Evolutionary conservation across 2,888 invertebrate species (phyloP).

Genomic region (Lottia gigantea): DNA sequence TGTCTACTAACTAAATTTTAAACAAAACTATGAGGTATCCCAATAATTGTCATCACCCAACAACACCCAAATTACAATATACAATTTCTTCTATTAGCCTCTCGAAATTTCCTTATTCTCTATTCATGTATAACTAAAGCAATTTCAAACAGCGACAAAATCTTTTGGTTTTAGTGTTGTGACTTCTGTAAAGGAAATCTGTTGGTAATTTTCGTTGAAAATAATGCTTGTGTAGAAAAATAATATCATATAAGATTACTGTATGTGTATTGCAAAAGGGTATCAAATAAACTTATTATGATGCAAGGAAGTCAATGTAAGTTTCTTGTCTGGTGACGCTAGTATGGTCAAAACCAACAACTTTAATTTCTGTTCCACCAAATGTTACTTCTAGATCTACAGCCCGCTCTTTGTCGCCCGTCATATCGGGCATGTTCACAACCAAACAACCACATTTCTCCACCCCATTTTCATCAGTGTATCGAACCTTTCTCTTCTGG

Average conservation of each 20-base stretch:
- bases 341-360: slow-evolving; percentile 59
- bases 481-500: slow-evolving; percentile 45
- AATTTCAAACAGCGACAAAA: too few species aligned
- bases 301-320: slow-evolving; percentile 56
- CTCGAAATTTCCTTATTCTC: too few species aligned
- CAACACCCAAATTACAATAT: neutral
- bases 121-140: too few species aligned
- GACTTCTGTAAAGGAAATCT: too few species aligned
- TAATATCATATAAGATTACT: too few species aligned
- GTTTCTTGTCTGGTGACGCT: slow-evolving; percentile 56
- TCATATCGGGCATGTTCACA: slow-evolving; percentile 61
- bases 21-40: too few species aligned
- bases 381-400: slow-evolving; percentile 62
- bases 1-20: too few species aligned
- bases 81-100: neutral
- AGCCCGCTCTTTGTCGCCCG: slow-evolving; percentile 56
- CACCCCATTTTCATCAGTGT: slow-evolving; percentile 58
- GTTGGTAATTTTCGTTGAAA: too few species aligned
- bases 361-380: slow-evolving; percentile 61
- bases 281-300: slow-evolving; percentile 14
- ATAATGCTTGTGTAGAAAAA: too few species aligned
- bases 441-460: slow-evolving; percentile 59
- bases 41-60: too few species aligned
- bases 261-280: too few species aligned
- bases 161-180: too few species aligned